Evolutionary conservation across 37 sponge, comb jelly and placozoan species (phyloP).

Genomic region (Crambe crambe): DNA sequence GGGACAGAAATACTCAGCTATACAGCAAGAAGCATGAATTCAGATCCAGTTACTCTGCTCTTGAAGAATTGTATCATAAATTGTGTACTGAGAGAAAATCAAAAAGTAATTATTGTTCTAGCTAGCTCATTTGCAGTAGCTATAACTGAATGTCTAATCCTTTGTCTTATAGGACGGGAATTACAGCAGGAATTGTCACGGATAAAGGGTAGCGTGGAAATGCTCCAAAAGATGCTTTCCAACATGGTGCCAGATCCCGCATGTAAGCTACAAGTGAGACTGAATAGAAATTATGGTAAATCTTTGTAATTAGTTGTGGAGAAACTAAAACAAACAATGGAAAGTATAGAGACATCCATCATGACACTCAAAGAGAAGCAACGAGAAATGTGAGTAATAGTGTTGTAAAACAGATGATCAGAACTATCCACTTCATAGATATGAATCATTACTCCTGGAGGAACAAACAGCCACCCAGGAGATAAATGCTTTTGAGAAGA

Average conservation of each 20-base stretch:
- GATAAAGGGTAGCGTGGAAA: background rate
- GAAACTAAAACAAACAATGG: slow-evolving; percentile 70
- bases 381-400: slow-evolving; percentile 57
- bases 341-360: slow-evolving; percentile 73
- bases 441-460: slow-evolving; percentile 71
- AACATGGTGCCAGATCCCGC: background rate
- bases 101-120: slow-evolving; percentile 52
- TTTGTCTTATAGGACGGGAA: slow-evolving; percentile 35
- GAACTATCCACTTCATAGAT: slow-evolving; percentile 53
- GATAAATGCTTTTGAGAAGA: slow-evolving; percentile 71
- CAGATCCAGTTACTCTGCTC: slow-evolving; percentile 3
- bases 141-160: background rate
- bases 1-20: slow-evolving; percentile 45
- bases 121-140: background rate
- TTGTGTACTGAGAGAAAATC: slow-evolving; percentile 44
- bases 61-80: slow-evolving; percentile 71
- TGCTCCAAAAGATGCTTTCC: background rate
- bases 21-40: slow-evolving; percentile 55
- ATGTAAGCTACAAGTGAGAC: background rate
- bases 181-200: slow-evolving; percentile 18
- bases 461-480: slow-evolving; percentile 63
- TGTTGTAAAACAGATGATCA: too few species aligned
- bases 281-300: background rate
- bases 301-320: slow-evolving; percentile 63
- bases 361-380: slow-evolving; percentile 75